Conservation (phyloP, 2,888 invertebrate genomes). For the Chrysotoxum bicinctum region DNA sequence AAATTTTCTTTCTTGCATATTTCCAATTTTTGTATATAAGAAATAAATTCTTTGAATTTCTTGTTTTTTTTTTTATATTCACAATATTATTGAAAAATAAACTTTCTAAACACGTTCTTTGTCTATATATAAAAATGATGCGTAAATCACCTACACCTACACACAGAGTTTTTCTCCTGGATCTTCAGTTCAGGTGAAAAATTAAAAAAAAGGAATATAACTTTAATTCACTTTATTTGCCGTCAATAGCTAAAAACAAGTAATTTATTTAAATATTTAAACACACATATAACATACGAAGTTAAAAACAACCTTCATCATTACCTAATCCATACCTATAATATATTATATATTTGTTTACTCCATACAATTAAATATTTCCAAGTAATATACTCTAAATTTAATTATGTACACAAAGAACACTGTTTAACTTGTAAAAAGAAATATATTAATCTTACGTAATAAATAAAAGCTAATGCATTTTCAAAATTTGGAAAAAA, state of each 20-base stretch:
- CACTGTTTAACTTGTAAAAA: constrained; percentile 19
- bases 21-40: no score
- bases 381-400: constrained; percentile 13
- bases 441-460: constrained; percentile 4
- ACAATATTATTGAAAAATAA: no score
- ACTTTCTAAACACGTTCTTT: no score
- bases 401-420: constrained; percentile 25
- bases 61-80: no score
- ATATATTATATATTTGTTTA: constrained; percentile 1
- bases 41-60: no score
- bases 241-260: constrained; percentile 39
- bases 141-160: no score
- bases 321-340: constrained; percentile 37
- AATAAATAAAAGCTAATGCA: neutral
- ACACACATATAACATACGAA: constrained; percentile 59
- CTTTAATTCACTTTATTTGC: constrained; percentile 52
- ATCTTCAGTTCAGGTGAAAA: no score
- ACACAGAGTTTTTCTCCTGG: no score
- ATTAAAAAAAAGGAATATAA: neutral
- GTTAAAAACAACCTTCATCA: constrained; percentile 53
- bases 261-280: constrained; percentile 51
- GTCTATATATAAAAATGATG: no score
- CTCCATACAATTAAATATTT: constrained; percentile 25
- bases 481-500: neutral
- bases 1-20: no score